phyloP scores from a whole-genome alignment of 1,140 invertebrate genomes.

The Euborellia annulipes region DNA sequence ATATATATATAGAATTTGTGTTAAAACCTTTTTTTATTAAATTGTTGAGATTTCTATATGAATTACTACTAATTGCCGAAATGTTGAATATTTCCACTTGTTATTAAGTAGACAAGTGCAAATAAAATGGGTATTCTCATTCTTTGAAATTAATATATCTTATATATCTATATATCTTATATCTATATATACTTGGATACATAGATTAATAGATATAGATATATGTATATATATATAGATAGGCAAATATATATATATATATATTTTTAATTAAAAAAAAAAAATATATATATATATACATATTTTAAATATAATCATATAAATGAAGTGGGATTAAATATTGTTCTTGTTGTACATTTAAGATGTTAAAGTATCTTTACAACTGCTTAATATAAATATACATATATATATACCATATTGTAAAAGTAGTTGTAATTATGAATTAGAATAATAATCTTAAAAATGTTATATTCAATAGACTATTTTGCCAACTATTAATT shows the following conservation, averaged over 20 bases:
- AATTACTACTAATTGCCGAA: no score
- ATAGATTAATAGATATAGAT: not conserved
- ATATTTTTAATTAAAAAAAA: slow-evolving; percentile 6
- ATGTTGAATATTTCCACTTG: no score
- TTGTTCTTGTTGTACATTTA: slow-evolving; percentile 6
- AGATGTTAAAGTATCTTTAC: slow-evolving; percentile 2
- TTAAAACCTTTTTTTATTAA: no score
- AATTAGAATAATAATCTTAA: not conserved
- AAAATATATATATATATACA: slow-evolving; percentile 5
- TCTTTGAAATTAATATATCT: no score
- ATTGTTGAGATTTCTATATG: no score
- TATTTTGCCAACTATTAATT: not conserved
- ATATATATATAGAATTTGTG: no score
- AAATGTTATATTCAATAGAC: slow-evolving; percentile 2
- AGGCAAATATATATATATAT: slow-evolving; percentile 1
- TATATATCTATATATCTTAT: no score
- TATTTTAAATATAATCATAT: slow-evolving; percentile 3
- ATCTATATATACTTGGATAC: no score
- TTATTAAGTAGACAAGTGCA: no score
- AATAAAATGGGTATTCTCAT: no score
- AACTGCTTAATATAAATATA: slow-evolving; percentile 4
- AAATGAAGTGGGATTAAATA: slow-evolving; percentile 6
- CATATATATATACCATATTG: slow-evolving; percentile 1
- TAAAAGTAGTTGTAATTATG: slow-evolving; percentile 1
- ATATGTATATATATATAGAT: not conserved